Evolutionary conservation across 2,888 invertebrate species (phyloP).

Genomic region (Quadroppia sp.): DNA sequence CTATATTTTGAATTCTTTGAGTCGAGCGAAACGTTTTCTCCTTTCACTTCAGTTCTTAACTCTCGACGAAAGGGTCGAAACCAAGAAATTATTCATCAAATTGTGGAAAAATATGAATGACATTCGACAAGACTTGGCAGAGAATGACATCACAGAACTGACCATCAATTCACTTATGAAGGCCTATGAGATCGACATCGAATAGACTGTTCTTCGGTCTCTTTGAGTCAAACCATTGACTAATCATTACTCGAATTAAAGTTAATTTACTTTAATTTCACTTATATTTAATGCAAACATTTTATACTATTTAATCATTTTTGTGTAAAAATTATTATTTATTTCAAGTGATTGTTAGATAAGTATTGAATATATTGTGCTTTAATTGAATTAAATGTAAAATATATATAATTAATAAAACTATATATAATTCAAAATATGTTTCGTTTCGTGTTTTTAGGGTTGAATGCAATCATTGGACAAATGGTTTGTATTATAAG

Average conservation of each 20-base stretch:
- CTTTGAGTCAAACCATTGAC: neutral
- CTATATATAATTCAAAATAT: too few relatives aligned
- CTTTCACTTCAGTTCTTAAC: constrained; percentile 24
- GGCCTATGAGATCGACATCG: constrained; percentile 17
- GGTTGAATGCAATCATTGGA: too few relatives aligned
- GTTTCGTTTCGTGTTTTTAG: too few relatives aligned
- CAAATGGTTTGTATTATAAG: too few relatives aligned
- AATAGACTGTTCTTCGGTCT: neutral
- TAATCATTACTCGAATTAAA: neutral
- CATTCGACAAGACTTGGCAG: constrained; percentile 32
- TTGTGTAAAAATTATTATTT: neutral
- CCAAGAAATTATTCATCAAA: constrained; percentile 21
- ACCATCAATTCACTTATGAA: constrained; percentile 27
- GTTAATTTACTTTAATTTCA: neutral
- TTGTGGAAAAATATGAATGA: constrained; percentile 32
- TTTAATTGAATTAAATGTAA: neutral
- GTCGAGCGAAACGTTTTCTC: constrained; percentile 34
- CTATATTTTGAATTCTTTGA: constrained; percentile 31
- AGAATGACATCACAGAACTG: constrained; percentile 25
- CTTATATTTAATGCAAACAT: neutral
- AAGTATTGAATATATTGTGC: neutral
- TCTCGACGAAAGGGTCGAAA: constrained; percentile 6
- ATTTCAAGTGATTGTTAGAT: neutral
- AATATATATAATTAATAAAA: too few relatives aligned
- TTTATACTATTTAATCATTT: neutral